Evolutionary conservation across 2,797 vertebrate genomes (phyloP).

Genomic region (Acanthurus tractus): DNA sequence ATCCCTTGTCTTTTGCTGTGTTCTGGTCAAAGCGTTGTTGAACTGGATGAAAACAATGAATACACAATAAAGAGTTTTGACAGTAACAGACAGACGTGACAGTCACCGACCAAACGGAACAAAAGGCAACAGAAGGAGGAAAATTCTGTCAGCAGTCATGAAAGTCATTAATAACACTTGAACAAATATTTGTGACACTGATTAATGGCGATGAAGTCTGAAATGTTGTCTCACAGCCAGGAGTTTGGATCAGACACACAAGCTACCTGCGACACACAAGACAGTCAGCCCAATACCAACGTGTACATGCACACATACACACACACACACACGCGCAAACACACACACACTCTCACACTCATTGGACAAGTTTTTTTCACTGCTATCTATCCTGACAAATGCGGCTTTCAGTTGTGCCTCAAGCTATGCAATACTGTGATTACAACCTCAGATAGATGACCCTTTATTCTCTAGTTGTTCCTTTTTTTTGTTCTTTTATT

Average conservation of each 20-base stretch:
- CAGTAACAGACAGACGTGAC: constrained; percentile 18
- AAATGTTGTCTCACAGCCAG: constrained; percentile 45
- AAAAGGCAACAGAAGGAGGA: constrained; percentile 49
- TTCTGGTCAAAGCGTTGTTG: constrained; percentile 9
- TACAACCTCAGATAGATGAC: constrained; percentile 53
- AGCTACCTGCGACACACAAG: constrained; percentile 19
- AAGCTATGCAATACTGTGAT: constrained; percentile 56
- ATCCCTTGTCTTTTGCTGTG: background rate
- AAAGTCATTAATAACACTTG: constrained; percentile 49
- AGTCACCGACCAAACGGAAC: constrained; percentile 22
- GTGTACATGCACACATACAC: background rate
- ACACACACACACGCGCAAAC: constrained; percentile 12
- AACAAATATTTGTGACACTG: constrained; percentile 51
- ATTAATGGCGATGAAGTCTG: constrained; percentile 57
- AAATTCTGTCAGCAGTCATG: constrained; percentile 14
- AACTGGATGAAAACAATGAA: constrained; percentile 14
- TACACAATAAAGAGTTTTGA: constrained; percentile 27
- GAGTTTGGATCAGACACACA: constrained; percentile 32
- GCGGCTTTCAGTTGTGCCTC: constrained; percentile 50
- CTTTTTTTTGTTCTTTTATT: background rate
- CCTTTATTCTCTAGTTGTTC: constrained; percentile 52
- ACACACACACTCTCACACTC: constrained; percentile 10
- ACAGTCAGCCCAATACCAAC: background rate
- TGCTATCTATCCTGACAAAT: constrained; percentile 60
- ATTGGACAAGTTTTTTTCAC: constrained; percentile 55